Conservation (phyloP, 2,113 vertebrate species). For the Microcebus murinus region DNA sequence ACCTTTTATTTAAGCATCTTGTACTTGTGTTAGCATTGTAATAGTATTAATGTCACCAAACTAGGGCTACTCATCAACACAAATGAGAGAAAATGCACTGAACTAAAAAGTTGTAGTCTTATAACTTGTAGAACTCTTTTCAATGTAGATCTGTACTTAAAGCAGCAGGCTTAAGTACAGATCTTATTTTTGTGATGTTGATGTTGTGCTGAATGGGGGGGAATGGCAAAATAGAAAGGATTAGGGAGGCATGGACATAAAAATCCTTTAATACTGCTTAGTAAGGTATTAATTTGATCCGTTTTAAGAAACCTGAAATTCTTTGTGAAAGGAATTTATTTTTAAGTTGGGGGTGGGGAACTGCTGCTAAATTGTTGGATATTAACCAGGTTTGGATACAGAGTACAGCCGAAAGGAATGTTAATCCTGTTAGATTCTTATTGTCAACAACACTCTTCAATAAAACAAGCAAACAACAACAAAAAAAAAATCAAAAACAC, state of each 20-base stretch:
- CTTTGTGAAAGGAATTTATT: constrained; percentile 51
- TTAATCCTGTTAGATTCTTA: constrained; percentile 47
- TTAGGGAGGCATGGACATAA: background rate
- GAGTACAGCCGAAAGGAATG: constrained; percentile 35
- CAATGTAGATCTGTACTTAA: constrained; percentile 7
- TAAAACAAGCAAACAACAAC: background rate
- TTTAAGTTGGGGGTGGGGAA: background rate
- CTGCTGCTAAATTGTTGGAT: constrained; percentile 21
- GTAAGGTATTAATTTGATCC: constrained; percentile 49
- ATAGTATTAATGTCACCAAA: background rate
- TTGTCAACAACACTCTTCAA: background rate
- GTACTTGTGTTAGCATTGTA: background rate
- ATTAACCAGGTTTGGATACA: background rate
- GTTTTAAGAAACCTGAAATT: constrained; percentile 52
- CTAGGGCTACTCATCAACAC: background rate
- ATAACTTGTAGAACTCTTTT: background rate
- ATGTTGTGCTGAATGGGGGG: background rate
- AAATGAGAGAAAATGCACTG: background rate
- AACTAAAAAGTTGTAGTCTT: constrained; percentile 11
- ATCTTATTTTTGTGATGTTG: constrained; percentile 15
- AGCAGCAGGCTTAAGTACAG: background rate
- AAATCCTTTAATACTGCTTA: constrained; percentile 50
- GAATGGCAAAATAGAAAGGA: background rate
- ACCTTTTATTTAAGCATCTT: background rate
- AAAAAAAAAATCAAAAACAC: background rate